A percentile compares a stretch with the other conserved stretches of the same genome.
phyloP scores from a whole-genome alignment of 2,113 vertebrate species.

The Desmodus rotundus region DNA sequence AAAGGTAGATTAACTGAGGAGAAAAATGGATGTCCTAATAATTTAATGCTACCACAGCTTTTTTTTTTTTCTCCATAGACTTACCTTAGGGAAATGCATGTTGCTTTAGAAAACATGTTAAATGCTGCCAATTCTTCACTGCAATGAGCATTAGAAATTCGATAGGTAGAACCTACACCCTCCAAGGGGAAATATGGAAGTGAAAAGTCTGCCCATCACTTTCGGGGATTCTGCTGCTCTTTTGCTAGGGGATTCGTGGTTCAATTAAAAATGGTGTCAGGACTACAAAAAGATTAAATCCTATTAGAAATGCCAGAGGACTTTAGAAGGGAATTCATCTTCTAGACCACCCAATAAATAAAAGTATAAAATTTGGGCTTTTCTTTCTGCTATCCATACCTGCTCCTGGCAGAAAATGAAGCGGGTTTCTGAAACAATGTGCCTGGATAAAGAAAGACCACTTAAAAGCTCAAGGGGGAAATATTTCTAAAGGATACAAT shows the following conservation, averaged over 20 bases:
- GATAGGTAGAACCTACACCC: not conserved
- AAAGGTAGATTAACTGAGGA: not conserved
- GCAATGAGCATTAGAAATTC: not conserved
- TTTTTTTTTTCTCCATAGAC: not conserved
- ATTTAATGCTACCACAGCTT: not conserved
- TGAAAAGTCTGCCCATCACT: not conserved
- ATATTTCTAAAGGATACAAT: not conserved
- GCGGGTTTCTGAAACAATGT: not conserved
- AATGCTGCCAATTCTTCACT: not conserved
- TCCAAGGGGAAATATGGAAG: not conserved
- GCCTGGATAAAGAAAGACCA: not conserved
- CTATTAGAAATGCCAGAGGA: not conserved
- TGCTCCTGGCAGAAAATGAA: not conserved
- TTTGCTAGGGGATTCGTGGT: not conserved
- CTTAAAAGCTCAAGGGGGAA: not conserved
- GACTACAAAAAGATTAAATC: not conserved
- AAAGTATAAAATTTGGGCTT: not conserved
- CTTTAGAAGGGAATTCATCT: not conserved
- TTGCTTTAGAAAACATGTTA: not conserved
- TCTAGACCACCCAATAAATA: not conserved
- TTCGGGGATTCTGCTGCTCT: not conserved
- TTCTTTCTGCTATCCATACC: not conserved
- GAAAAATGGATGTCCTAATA: not conserved
- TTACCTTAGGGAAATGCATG: not conserved
- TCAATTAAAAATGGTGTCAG: not conserved